These are phyloP conservation scores for Meiosimyza decipiens DNA, from an alignment of 2,888 invertebrate genomes.

Conservation along the genomic window DNA sequence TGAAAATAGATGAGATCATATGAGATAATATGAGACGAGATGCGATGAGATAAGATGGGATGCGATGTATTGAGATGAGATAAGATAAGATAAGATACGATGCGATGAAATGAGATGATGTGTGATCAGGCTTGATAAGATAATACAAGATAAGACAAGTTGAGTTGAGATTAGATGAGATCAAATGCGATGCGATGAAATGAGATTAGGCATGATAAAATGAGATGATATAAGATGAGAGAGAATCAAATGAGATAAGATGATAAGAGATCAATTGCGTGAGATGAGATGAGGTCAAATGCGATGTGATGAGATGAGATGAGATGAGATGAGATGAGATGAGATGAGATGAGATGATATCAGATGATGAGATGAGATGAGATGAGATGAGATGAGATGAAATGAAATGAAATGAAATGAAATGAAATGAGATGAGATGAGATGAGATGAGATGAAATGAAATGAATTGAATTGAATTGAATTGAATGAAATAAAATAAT, in stretches of 20 bases:
- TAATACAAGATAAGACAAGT: background rate
- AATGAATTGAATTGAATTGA: too few relatives aligned
- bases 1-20: background rate
- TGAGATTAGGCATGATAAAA: background rate
- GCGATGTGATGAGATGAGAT: background rate
- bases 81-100: too few relatives aligned
- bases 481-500: too few relatives aligned
- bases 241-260: background rate
- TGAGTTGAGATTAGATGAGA: background rate
- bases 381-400: too few relatives aligned
- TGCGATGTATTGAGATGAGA: too few relatives aligned
- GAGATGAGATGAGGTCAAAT: background rate
- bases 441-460: too few relatives aligned
- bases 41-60: background rate
- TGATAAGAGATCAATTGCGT: background rate
- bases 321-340: background rate
- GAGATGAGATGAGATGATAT: too few relatives aligned
- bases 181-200: background rate
- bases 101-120: background rate
- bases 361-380: too few relatives aligned
- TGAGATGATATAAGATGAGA: background rate
- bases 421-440: too few relatives aligned
- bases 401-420: too few relatives aligned
- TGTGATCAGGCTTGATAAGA: background rate
- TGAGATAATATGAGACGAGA: background rate